Percentiles rank a stretch among this genome's conserved stretches.
phyloP scores from a whole-genome alignment of 2,113 vertebrate genomes.

The Calyptommatus sinebrachiatus region DNA sequence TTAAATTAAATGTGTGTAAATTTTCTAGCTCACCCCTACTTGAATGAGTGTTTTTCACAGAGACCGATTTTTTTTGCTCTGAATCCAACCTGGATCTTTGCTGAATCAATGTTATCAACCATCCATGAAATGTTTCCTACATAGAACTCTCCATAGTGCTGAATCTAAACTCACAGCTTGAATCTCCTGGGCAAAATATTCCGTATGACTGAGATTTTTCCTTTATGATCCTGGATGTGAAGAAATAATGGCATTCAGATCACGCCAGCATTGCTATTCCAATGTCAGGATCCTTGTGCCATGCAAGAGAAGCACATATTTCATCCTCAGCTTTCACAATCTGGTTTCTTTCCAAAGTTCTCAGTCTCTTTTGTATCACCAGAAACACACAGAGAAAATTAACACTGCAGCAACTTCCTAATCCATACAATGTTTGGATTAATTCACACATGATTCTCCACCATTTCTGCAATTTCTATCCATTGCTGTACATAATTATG shows the following conservation, averaged over 20 bases:
- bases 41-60: too few relatives aligned
- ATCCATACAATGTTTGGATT: not conserved
- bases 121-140: not conserved
- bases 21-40: too few relatives aligned
- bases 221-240: not conserved
- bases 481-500: not conserved
- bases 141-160: not conserved
- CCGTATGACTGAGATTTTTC: not conserved
- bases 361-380: not conserved
- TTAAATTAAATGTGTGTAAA: too few relatives aligned
- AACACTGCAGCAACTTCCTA: not conserved
- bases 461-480: not conserved
- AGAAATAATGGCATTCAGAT: not conserved
- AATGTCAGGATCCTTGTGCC: not conserved
- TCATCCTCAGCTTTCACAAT: not conserved
- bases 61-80: too few relatives aligned
- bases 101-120: not conserved
- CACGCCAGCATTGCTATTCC: too few relatives aligned
- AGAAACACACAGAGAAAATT: not conserved
- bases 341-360: not conserved
- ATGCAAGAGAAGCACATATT: not conserved
- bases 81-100: not conserved
- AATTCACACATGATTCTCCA: slow-evolving; percentile 18
- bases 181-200: not conserved
- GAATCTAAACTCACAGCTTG: not conserved